A percentile compares a stretch with the other conserved stretches of the same genome.
Conservation (phyloP, 2,888 invertebrate species). For the Andrena hattorfiana region DNA sequence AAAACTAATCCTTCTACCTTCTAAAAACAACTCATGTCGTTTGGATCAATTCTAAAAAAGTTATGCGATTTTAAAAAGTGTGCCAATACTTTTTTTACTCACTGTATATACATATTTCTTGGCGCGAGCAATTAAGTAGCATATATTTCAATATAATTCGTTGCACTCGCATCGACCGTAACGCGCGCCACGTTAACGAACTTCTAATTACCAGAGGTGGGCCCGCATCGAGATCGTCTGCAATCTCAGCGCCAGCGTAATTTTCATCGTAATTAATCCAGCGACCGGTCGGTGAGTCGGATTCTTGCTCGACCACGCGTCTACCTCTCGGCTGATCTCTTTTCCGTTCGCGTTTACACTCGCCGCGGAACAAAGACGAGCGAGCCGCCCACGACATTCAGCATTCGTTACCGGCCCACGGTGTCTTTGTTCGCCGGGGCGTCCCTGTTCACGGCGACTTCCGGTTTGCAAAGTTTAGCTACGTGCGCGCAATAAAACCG, state of each 20-base stretch:
- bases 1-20: too few species aligned
- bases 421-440: slow-evolving; percentile 30
- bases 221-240: slow-evolving; percentile 23
- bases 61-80: too few species aligned
- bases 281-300: neutral
- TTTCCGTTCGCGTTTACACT: slow-evolving; percentile 17
- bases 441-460: slow-evolving; percentile 35
- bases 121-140: neutral
- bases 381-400: slow-evolving; percentile 25
- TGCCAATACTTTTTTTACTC: too few species aligned
- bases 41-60: too few species aligned
- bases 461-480: slow-evolving; percentile 39
- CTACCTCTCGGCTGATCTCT: slow-evolving; percentile 10
- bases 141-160: neutral
- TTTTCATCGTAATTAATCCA: slow-evolving; percentile 35
- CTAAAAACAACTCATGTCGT: too few species aligned
- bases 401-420: slow-evolving; percentile 38
- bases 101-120: neutral
- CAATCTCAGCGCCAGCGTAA: slow-evolving; percentile 9
- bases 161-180: neutral
- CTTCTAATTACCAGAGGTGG: slow-evolving; percentile 40
- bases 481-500: slow-evolving; percentile 42
- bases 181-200: slow-evolving; percentile 20
- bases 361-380: neutral
- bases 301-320: neutral